Percentiles rank a stretch among this genome's conserved stretches.
phyloP scores from a whole-genome alignment of 2,888 invertebrate species.

The Drosophila fungiperda region DNA sequence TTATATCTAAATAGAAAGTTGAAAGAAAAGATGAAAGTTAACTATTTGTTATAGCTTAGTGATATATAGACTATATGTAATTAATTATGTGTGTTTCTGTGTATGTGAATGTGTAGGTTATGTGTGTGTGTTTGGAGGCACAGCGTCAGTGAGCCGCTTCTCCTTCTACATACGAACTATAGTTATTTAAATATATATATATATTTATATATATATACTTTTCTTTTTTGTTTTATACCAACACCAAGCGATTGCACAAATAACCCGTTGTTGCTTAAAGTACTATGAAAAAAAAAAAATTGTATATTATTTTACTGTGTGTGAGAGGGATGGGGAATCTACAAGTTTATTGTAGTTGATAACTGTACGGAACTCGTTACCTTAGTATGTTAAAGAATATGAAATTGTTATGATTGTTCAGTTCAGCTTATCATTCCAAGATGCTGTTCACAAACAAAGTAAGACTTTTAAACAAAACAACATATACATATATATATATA shows the following conservation, averaged over 20 bases:
- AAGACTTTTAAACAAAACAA: constrained; percentile 30
- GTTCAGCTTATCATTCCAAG: constrained; percentile 16
- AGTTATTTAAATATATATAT: constrained; percentile 18
- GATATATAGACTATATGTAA: constrained; percentile 16
- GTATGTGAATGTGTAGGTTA: constrained; percentile 14
- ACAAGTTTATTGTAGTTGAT: constrained; percentile 6
- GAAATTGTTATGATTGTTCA: constrained; percentile 5
- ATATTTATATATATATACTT: constrained; percentile 6
- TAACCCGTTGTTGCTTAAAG: constrained; percentile 88
- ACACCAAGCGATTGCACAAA: constrained; percentile 93
- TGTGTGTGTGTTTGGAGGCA: constrained; percentile 10
- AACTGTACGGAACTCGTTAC: neutral
- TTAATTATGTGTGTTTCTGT: constrained; percentile 11
- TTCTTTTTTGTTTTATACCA: constrained; percentile 72
- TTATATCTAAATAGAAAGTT: constrained; percentile 50
- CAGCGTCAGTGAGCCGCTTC: constrained; percentile 13
- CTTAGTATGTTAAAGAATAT: neutral
- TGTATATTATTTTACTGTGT: constrained; percentile 29
- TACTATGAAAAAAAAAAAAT: constrained; percentile 58
- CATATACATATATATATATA: constrained; percentile 2
- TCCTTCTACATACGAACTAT: constrained; percentile 12
- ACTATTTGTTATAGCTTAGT: constrained; percentile 21
- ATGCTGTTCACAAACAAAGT: constrained; percentile 75
- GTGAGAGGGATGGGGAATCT: neutral
- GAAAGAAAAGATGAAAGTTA: constrained; percentile 27